Base-by-base conservation (phyloP, 2,797 vertebrate genomes). In the Thunnus albacares region DNA sequence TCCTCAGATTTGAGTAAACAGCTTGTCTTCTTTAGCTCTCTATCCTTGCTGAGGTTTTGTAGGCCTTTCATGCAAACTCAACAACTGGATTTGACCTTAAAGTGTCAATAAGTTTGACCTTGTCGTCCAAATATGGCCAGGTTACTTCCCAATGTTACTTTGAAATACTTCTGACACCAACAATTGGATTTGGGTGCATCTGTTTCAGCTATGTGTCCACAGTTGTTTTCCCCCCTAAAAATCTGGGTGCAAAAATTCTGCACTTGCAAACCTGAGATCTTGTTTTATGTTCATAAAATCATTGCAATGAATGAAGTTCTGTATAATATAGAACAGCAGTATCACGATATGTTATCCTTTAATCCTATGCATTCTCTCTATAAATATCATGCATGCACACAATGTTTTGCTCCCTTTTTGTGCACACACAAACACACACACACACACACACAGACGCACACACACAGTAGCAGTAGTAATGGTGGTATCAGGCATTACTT, bases 401-500 rank as follows among this genome's bases (percentile, higher is more conserved):
- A 61, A 28, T 53, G 14, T 62, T 69, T 71, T 71, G 58, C 43
- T 75, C 33, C 43, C 20, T 53, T 59, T 64, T 65, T 51, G 22
- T 64, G 24, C 57, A 53, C 55, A 66, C 67, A 49, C 68, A 77
- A 47, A 30, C 28, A 30, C 28, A 30, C 28, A 30, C 57, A 53
- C 55, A 66, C 63, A 49, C 64, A 74, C 53, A 68, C 59, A 45
- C 72, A 41, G 41, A 43, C 75, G 56, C 71, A 80, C 60, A 75
- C 58, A 76, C 82, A 84, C 83, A 87, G 85, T 77, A 83, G 87
- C 86, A 68, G 80, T 17, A 71, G 81, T 58, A 65, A 72, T 60
- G 56, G 69, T 41, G 58, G 70, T 87, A 92, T 91, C 88, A 79
- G 61, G 22, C 90, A 64, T 86, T 85, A 89, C 87, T 88, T 88